Conservation (phyloP, 1,140 invertebrate genomes). For the Aporrectodea caliginosa region DNA sequence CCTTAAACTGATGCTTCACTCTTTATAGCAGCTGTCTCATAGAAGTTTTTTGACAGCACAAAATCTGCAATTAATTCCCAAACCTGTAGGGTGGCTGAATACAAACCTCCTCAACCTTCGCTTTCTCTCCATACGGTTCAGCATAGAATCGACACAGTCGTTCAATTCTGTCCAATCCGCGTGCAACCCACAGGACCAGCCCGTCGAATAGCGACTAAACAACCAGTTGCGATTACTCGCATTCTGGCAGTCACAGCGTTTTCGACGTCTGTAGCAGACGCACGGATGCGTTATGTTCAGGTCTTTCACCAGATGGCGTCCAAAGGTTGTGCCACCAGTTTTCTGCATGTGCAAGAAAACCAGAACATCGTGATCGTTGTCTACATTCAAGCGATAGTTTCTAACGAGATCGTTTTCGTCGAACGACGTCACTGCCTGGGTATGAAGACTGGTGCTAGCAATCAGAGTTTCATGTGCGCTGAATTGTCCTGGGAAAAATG, state of each 20-base stretch:
- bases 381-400: not conserved
- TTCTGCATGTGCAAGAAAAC: slow-evolving; percentile 99
- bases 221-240: slow-evolving; percentile 67
- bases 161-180: slow-evolving; percentile 96
- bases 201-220: slow-evolving; percentile 95
- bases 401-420: not conserved
- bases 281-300: slow-evolving; percentile 67
- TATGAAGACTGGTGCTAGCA: not conserved
- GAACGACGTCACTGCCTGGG: not conserved
- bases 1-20: too few species aligned
- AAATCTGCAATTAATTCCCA: too few species aligned
- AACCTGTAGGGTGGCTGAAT: too few species aligned
- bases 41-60: too few species aligned
- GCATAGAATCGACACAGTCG: slow-evolving; percentile 58
- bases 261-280: slow-evolving; percentile 40
- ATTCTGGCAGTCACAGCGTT: slow-evolving; percentile 48
- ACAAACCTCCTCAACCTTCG: slow-evolving; percentile 43
- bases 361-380: slow-evolving; percentile 77
- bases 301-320: slow-evolving; percentile 88
- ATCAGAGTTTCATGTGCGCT: not conserved
- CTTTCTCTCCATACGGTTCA: slow-evolving; percentile 52
- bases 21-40: too few species aligned
- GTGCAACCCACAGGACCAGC: slow-evolving; percentile 97
- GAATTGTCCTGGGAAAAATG: not conserved
- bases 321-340: slow-evolving; percentile 85